Evolutionary conservation across 2,888 invertebrate species (phyloP).

Genomic region (Scaptomyza caliginosa): DNA sequence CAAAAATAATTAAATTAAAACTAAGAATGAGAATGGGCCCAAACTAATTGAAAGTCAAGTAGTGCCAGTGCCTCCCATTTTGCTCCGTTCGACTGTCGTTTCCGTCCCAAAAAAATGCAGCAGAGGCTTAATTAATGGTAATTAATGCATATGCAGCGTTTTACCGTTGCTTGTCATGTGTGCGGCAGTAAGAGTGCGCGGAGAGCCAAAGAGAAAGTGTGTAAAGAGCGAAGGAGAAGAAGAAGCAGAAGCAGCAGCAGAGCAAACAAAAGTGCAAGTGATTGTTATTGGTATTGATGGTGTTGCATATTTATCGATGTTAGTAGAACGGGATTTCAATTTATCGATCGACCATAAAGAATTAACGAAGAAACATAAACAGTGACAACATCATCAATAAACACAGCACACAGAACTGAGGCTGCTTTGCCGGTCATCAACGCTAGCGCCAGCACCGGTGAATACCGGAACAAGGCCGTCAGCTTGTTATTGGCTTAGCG

Average conservation of each 20-base stretch:
- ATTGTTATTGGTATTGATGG: constrained; percentile 15
- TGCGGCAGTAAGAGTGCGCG: background rate
- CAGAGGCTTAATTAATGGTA: constrained; percentile 39
- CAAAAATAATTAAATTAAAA: constrained; percentile 40
- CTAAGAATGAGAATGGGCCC: constrained; percentile 34
- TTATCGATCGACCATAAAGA: constrained; percentile 39
- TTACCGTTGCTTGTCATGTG: constrained; percentile 16
- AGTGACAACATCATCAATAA: background rate
- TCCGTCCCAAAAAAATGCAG: constrained; percentile 31
- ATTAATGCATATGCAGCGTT: constrained; percentile 39
- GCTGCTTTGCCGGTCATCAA: constrained; percentile 34
- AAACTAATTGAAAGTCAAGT: constrained; percentile 38
- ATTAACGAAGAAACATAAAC: constrained; percentile 7
- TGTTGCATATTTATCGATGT: constrained; percentile 21
- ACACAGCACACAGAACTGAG: constrained; percentile 5
- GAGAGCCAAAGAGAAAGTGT: constrained; percentile 29
- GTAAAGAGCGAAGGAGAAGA: constrained; percentile 8
- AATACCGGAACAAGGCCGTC: constrained; percentile 49
- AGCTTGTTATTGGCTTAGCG: constrained; percentile 29
- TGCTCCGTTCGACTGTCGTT: background rate
- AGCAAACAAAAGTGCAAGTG: constrained; percentile 44
- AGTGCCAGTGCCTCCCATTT: background rate
- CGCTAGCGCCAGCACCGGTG: constrained; percentile 38
- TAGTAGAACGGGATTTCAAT: constrained; percentile 32
- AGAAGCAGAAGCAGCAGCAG: constrained; percentile 11